Base-by-base conservation (phyloP, 2,888 invertebrate genomes). In the Hypolimnas misippus region DNA sequence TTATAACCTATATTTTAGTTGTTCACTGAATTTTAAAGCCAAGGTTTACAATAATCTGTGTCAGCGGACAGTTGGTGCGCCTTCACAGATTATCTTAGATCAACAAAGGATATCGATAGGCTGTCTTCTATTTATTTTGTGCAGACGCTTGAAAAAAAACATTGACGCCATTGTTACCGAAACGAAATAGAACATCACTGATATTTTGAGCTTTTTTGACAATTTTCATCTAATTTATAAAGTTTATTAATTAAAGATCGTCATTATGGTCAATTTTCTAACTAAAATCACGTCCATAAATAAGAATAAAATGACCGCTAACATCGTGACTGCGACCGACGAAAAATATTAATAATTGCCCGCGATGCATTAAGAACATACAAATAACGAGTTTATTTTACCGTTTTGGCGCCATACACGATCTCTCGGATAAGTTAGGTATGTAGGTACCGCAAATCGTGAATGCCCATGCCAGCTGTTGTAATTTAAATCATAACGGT, bases 401-500 rank as follows among this genome's bases (percentile, higher is more conserved):
- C 74, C 68, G 72, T 72, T 75, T 70, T 69, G 69, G 74, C 73
- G 73, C 73, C 71, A 68, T 67, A 60, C 68, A 58, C 73, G 73
- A 70, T 70, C 71, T 59, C 64, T 67, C 75, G 73, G 65, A 70
- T 70, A 69, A 73, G 76, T 74, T 76, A 78, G 78, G 75, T 81
- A 87, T 80, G 82, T 79, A 70, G 77, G 83, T 87, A 84, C 87
- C 87, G 87, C 85, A 87, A 86, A 78, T 77, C 79, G 79, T 81
- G 81, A 80, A 79, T 82, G 79, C 81, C 78, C 77, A 46, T 82
- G 83, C 82, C 86, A 84, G 83, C 84, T 84, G 82, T 83, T 82
- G 82, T 83, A 86, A 85, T 89, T 89, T 83, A 84, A 87, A 89
- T 85, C 86, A 86, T 90, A 90, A 90, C 89, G 87, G 89, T 88